Conservation (phyloP, 2,113 vertebrate genomes). For the Peromyscus maniculatus region DNA sequence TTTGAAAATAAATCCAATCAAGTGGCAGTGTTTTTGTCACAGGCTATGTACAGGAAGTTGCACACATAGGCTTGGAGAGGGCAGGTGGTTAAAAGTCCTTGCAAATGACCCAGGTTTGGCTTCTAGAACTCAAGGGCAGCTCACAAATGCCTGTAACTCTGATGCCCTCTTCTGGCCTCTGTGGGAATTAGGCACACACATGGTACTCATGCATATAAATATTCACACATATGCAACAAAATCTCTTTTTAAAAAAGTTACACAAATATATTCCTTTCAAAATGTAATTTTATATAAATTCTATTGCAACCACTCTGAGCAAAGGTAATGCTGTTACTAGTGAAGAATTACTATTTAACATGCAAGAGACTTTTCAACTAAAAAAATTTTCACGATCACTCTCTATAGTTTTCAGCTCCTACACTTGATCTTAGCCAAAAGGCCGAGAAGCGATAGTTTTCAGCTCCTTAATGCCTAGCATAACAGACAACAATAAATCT, state of each 20-base stretch:
- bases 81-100: neutral
- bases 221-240: neutral
- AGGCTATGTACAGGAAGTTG: neutral
- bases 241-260: neutral
- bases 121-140: neutral
- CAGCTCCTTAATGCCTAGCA: neutral
- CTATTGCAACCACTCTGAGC: neutral
- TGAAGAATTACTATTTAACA: neutral
- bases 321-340: neutral
- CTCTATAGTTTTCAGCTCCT: neutral
- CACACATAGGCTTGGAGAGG: neutral
- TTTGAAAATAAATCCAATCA: slow-evolving; percentile 32
- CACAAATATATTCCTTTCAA: neutral
- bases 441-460: neutral
- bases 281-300: slow-evolving; percentile 17
- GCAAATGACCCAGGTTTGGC: neutral
- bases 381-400: neutral
- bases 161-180: neutral
- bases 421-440: too few relatives aligned
- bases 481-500: neutral
- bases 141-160: neutral
- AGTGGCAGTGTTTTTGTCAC: neutral
- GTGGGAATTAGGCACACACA: neutral
- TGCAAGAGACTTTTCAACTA: slow-evolving; percentile 8
- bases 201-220: neutral